Evolutionary conservation across 2,113 vertebrate species (phyloP), one percentile per base, ranked within the genome.

Genomic region (Nyctibius bracteatus): DNA sequence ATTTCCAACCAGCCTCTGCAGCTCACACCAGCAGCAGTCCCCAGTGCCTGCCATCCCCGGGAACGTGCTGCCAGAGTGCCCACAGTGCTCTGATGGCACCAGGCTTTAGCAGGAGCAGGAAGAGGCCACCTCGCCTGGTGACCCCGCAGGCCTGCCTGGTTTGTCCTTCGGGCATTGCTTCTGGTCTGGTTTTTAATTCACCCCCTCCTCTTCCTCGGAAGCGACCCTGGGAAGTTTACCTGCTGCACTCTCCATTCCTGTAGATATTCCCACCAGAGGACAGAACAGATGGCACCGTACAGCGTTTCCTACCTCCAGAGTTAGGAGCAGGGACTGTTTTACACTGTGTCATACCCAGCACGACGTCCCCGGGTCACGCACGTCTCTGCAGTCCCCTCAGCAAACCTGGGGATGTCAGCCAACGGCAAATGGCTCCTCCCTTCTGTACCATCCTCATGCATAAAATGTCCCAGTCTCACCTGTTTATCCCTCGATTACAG

Each of bases 11-110:
- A 59, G 62, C 23, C 37, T 44, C 23, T 30, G 12, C 49, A 66
- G 18, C 14, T 15, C 23, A 14, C 8, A 12, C 70, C 27, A 28
- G 46, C 5, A 59, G 41, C 27, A 44, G 20, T 16, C 12, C 43
- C 33, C n/a, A 22, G 25, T 18, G 7, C 23, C 5, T 14, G 17
- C 15, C 4, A 12, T 41, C 27, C 35, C n/a, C 4, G 0, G 4
- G 0, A n/a, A 13, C 2, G 20, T 30, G 44, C 10, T 59, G 52
- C 54, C 31, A 30, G 35, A 17, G 52, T 20, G 43, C 18, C 43
- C 46, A 27, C 25, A 54, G 13, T 4, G 39, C 8, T 16, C 58
- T 25, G 52, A 16, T 10, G 11, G 43, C 35, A 57, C 9, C 43
- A 41, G 24, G 18, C 33, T 46, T 57, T 23, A 28, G 10, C 12